phyloP scores from a whole-genome alignment of 2,888 invertebrate species.

The Podotricha telesiphe region DNA sequence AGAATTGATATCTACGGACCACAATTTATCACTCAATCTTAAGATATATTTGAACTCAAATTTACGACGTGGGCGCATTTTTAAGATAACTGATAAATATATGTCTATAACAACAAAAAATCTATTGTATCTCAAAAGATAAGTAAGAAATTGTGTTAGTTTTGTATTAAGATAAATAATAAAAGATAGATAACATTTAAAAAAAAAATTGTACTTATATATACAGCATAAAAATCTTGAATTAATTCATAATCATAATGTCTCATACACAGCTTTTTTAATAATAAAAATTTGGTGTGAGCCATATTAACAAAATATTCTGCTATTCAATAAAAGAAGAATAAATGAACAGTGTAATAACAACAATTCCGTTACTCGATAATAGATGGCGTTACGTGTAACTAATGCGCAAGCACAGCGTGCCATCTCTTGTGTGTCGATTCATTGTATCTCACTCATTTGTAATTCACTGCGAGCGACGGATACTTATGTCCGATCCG shows the following conservation, averaged over 20 bases:
- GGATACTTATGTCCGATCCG: conserved; percentile 72
- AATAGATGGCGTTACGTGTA: conserved; percentile 58
- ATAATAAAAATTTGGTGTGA: no score
- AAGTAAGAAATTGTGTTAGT: neutral
- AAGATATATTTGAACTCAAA: conserved; percentile 33
- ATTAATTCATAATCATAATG: no score
- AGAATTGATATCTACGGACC: conserved; percentile 47
- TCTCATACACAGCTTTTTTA: no score
- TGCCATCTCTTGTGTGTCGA: conserved; percentile 53
- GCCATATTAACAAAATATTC: no score
- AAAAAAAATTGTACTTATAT: no score
- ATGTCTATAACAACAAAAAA: conserved; percentile 20
- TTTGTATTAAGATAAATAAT: conserved; percentile 10
- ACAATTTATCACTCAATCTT: conserved; percentile 48
- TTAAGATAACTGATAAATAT: conserved; percentile 27
- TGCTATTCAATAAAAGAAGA: no score
- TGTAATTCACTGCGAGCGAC: conserved; percentile 68
- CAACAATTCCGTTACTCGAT: conserved; percentile 34
- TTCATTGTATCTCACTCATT: conserved; percentile 59
- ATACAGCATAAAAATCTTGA: no score
- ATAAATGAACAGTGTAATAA: no score
- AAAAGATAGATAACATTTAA: no score
- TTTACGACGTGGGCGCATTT: conserved; percentile 32
- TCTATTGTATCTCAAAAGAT: conserved; percentile 4
- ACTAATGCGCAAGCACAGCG: conserved; percentile 45